Evolutionary conservation across 2,888 invertebrate species (phyloP), one percentile per base, ranked within the genome.

Genomic region (Drosophila mercatorum): DNA sequence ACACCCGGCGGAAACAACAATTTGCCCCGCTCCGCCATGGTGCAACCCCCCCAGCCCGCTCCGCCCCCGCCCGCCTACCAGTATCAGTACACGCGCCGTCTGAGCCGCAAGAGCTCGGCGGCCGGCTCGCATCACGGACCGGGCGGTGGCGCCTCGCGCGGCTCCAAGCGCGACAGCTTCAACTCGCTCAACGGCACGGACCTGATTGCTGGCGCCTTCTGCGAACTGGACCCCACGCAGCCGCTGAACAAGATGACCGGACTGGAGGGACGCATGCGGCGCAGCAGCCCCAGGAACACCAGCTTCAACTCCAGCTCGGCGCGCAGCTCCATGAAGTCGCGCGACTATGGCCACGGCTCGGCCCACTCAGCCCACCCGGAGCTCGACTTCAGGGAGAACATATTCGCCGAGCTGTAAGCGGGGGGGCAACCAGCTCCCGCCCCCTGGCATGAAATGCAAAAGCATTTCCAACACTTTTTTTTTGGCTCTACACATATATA

Each of bases 331-430:
- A 78, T 92, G 60, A 93, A 93, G 65, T 93, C 93, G 10, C 85
- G 92, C 6, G 93, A 93, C 59, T 92, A 90, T 43, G 91, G 90
- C 2, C 92, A 91, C 26, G 81, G 91, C 41, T 91, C 91, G 10
- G 71, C 84, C 11, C 92, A 92, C 55, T 90, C 92, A 28, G 83
- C 91, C 5, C 92, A 92, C 78, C 92, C 92, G 12, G 93, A 92
- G 26, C 70, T 93, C 60, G 92, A 92, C 55, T 93, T 92, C 41
- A 88, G 93, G 89, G 93, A 92, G 84, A 93, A 92, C 43, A 92
- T 93, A n/a, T 91, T 92, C 51, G 92, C 92, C 11, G 92, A 92
- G 73, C 85, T 92, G 72, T 92, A 92, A 92, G 74, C 68, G 34
- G 28, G n/a, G 34, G 28, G n/a, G 0, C 67, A 11, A 11, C 17